Conservation (phyloP, 2,888 invertebrate genomes). For the Pseudoips prasinana region DNA sequence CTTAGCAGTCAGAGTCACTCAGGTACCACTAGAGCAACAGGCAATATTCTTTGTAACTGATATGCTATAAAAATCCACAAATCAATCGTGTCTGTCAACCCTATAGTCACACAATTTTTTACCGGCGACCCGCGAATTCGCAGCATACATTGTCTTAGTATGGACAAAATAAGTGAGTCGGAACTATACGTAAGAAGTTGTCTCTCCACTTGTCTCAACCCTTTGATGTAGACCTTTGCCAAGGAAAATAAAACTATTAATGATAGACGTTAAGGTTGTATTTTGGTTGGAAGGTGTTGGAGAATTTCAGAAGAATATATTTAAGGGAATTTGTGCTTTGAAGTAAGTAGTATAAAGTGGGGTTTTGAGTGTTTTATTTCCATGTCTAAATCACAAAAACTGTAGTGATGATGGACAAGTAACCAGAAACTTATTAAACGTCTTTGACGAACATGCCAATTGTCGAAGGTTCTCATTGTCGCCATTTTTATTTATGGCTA, state of each 20-base stretch:
- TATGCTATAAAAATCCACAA: no score
- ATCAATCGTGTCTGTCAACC: conserved; percentile 34
- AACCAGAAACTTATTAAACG: conserved; percentile 71
- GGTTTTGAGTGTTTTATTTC: conserved; percentile 17
- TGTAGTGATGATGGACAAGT: conserved; percentile 64
- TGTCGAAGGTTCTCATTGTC: conserved; percentile 54
- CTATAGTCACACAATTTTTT: conserved; percentile 53
- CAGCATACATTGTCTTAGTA: conserved; percentile 72
- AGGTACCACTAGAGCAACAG: no score
- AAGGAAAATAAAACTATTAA: conserved; percentile 32
- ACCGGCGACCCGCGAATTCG: conserved; percentile 56
- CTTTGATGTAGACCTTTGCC: conserved; percentile 44
- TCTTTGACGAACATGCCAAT: conserved; percentile 69
- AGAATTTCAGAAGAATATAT: conserved; percentile 5
- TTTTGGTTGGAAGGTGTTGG: conserved; percentile 7
- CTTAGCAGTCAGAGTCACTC: no score
- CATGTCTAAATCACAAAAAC: conserved; percentile 46
- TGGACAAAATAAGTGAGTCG: conserved; percentile 74
- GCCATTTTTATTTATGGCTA: conserved; percentile 31
- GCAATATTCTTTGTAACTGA: no score
- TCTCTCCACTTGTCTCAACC: conserved; percentile 46
- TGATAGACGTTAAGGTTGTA: conserved; percentile 1
- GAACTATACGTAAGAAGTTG: conserved; percentile 64
- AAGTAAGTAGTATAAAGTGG: rapidly evolving
- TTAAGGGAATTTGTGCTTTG: conserved; percentile 14